These are phyloP conservation scores for Gasterosteus nipponicus DNA, from an alignment of 2,113 vertebrate genomes.

Conservation along the genomic window DNA sequence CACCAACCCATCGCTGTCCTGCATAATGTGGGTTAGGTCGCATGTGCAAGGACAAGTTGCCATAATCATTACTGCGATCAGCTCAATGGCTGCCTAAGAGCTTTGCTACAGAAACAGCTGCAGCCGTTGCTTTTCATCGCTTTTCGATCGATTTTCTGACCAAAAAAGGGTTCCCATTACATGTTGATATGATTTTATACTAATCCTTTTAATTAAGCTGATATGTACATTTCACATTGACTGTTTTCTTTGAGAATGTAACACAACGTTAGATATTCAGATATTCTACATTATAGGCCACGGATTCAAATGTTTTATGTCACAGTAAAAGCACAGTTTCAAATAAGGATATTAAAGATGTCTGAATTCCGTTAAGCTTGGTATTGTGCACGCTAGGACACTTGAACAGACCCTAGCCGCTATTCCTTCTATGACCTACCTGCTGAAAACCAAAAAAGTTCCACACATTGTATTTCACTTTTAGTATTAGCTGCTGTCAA, in stretches of 20 bases:
- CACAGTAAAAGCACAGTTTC: not conserved
- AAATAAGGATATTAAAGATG: not conserved
- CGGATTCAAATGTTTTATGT: not conserved
- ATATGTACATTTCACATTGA: not conserved
- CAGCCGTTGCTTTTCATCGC: not conserved
- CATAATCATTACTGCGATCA: conserved; percentile 40
- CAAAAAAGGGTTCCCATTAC: no score
- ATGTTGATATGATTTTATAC: not conserved
- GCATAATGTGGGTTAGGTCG: conserved; percentile 5
- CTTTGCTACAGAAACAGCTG: not conserved
- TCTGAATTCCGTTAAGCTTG: not conserved
- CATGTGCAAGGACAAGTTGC: conserved; percentile 33
- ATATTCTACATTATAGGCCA: not conserved
- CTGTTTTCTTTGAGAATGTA: not conserved
- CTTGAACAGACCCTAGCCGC: not conserved
- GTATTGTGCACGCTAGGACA: not conserved
- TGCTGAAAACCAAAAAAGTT: not conserved
- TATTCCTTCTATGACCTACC: not conserved
- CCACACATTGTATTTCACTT: not conserved
- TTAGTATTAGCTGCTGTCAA: not conserved
- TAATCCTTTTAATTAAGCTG: not conserved
- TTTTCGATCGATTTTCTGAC: not conserved
- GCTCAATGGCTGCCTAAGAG: conserved; percentile 3
- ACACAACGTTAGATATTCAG: not conserved
- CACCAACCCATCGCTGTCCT: not conserved